Percentiles rank a stretch among this genome's conserved stretches.
Evolutionary conservation across 2,113 vertebrate species (phyloP).

Genomic region (Cyanistes caeruleus): DNA sequence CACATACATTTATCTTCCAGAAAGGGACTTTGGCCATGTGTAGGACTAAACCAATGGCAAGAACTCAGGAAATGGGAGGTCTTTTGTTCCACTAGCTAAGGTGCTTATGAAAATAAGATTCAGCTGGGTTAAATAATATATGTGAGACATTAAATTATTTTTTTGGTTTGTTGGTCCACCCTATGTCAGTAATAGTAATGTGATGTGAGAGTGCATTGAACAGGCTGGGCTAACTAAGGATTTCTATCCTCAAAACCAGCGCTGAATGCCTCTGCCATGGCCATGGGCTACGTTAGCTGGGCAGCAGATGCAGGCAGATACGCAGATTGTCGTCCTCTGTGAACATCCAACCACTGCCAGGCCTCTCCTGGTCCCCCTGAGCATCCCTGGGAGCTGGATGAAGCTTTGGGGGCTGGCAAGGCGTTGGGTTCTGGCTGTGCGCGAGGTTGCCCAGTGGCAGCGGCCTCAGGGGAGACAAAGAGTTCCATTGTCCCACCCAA

Average conservation of each 20-base stretch:
- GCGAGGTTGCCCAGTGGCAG: rapidly evolving
- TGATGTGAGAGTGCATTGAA: neutral
- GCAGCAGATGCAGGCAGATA: rapidly evolving
- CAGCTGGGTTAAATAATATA: neutral
- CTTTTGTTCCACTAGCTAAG: neutral
- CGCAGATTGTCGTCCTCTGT: too few relatives aligned
- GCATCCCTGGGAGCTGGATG: neutral
- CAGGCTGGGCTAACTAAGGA: neutral
- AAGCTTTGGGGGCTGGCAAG: neutral
- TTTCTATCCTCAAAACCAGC: neutral
- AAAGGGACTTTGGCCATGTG: neutral
- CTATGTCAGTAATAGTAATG: neutral
- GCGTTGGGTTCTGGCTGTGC: rapidly evolving
- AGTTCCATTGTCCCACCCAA: too few relatives aligned
- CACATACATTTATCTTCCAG: neutral
- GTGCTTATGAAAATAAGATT: neutral
- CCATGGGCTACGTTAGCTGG: neutral
- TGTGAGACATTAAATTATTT: neutral
- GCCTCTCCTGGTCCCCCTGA: neutral
- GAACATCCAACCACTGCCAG: neutral
- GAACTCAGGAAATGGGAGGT: neutral
- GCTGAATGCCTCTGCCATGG: neutral
- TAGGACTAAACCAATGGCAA: neutral
- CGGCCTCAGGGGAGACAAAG: too few relatives aligned
- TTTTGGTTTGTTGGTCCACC: neutral